Percentiles rank a stretch among this genome's conserved stretches.
phyloP scores from a whole-genome alignment of 2,888 invertebrate species.

The Chaitophorus viminalis region DNA sequence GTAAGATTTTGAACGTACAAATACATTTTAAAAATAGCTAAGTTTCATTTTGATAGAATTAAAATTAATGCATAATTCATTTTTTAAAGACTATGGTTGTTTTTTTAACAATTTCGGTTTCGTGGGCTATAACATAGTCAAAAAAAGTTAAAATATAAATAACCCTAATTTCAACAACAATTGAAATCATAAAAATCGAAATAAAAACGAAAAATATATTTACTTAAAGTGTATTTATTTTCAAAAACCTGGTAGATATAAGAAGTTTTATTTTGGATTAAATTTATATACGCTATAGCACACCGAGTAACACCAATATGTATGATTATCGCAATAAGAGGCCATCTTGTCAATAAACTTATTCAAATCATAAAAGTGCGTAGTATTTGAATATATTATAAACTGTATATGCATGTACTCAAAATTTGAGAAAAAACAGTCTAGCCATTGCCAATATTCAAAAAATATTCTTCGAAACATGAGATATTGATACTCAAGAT shows the following conservation, averaged over 20 bases:
- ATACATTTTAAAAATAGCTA: too few species aligned
- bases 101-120: background rate
- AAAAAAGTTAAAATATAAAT: background rate
- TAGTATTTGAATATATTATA: too few species aligned
- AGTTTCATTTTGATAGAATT: too few species aligned
- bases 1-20: too few species aligned
- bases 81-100: too few species aligned
- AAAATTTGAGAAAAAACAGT: background rate
- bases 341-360: conserved; percentile 25
- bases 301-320: background rate
- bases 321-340: background rate
- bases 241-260: background rate
- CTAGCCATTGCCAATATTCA: background rate
- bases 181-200: background rate
- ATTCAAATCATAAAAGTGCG: conserved; percentile 24
- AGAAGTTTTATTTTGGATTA: conserved; percentile 25
- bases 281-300: background rate
- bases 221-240: background rate
- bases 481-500: too few species aligned
- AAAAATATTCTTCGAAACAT: background rate
- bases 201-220: conserved; percentile 16
- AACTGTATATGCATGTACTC: too few species aligned
- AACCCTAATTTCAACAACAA: background rate
- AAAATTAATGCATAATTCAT: too few species aligned
- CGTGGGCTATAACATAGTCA: background rate